Evolutionary conservation across 2,888 invertebrate genomes (phyloP).

Genomic region (Strigamia maritima): DNA sequence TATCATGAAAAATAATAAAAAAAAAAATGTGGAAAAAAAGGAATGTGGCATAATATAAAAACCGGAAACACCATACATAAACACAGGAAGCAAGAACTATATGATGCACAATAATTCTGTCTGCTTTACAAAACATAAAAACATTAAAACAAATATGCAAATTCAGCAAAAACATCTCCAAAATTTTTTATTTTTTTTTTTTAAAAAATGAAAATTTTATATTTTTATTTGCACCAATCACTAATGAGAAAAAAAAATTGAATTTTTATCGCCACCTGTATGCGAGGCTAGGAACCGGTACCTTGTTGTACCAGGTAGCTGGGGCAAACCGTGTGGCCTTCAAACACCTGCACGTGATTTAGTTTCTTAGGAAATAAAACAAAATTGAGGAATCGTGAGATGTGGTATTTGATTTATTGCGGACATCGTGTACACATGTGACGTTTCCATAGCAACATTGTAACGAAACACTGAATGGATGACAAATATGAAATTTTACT

Average conservation of each 20-base stretch:
- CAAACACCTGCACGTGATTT: constrained; percentile 31
- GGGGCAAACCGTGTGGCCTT: constrained; percentile 31
- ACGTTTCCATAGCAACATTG: neutral
- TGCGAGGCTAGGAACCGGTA: constrained; percentile 16
- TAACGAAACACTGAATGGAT: neutral
- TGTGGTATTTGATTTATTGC: neutral
- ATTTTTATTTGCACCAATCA: neutral
- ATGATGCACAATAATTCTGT: no score
- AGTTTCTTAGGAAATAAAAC: constrained; percentile 24
- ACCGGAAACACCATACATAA: neutral
- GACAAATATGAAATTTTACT: neutral
- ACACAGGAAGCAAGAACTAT: neutral
- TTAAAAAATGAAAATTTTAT: no score
- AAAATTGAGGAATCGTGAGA: constrained; percentile 3
- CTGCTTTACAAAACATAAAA: no score
- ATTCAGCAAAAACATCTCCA: no score
- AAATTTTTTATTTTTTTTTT: neutral
- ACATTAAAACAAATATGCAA: no score
- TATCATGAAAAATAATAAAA: neutral
- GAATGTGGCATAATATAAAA: neutral
- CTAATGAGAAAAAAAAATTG: neutral
- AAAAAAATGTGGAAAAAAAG: neutral
- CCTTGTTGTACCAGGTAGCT: constrained; percentile 32
- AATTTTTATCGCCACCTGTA: neutral
- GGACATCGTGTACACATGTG: neutral